Evolutionary conservation across 2,888 invertebrate genomes (phyloP), one percentile per base, ranked within the genome.

Genomic region (Leptothorax acervorum): DNA sequence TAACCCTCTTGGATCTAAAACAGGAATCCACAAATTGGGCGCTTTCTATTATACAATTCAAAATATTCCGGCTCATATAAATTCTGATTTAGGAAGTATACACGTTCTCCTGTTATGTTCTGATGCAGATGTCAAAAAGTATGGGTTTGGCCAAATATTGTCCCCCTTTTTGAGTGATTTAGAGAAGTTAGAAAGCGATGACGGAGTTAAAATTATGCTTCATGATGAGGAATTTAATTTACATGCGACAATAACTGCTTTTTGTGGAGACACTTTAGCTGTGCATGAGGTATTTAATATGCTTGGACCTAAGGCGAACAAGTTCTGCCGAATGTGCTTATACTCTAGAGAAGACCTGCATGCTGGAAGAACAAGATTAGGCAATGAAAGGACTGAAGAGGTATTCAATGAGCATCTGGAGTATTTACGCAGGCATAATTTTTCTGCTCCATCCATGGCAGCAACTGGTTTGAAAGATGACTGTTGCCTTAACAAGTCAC

Each of bases 51-150:
- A 57, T n/a, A 57, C 23, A 28, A 57, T 57, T 28, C 23, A 57
- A 57, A 57, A 57, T 57, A 23, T 57, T n/a, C 28, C 57, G 6
- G 23, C 23, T 9, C 4, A 57, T 57, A 23, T 57, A 57, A 57
- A 57, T 57, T 57, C 57, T 23, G 57, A 57, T 53, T 53, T 53
- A n/a, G 53, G 53, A 53, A 53, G 53, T 53, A 53, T 53, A 53
- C 53, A 53, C 18, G 23, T 28, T 57, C 12, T 57, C 1, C 28
- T 57, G 9, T 28, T 57, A 23, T 57, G 62, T 35, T 31, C 15
- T 62, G 62, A 62, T 62, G 12, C 31, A 18, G 31, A 62, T 62
- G 18, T 3, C 1, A 62, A 62, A 35, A 62, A 62, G 5, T 62
- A 62, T 62, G 31, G 18, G 3, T 62, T 62, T 62, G 3, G 18